Percentiles rank a stretch among this genome's conserved stretches.
Evolutionary conservation across 2,797 vertebrate genomes (phyloP).

Genomic region (Crenichthys baileyi): DNA sequence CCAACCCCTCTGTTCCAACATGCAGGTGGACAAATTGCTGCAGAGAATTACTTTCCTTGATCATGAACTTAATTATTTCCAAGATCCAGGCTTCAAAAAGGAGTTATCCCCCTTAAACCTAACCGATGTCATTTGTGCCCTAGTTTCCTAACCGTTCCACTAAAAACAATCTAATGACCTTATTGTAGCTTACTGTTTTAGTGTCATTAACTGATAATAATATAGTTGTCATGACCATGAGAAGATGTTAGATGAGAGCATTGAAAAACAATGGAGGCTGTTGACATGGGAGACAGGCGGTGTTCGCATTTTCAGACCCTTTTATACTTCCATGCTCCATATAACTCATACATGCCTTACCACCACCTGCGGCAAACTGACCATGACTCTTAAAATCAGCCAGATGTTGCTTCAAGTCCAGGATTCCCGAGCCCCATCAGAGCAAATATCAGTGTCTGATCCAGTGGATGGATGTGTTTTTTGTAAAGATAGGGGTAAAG

Average conservation of each 20-base stretch:
- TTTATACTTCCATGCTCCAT: slow-evolving; percentile 72
- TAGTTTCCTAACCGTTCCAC: neutral
- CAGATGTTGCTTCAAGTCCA: slow-evolving; percentile 64
- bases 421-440: slow-evolving; percentile 31
- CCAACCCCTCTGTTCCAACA: slow-evolving; percentile 76
- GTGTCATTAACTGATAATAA: neutral
- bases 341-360: slow-evolving; percentile 67
- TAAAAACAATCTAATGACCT: neutral
- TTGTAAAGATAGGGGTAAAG: neutral
- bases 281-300: neutral
- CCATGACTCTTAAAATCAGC: slow-evolving; percentile 56
- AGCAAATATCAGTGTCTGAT: slow-evolving; percentile 9
- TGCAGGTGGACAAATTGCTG: slow-evolving; percentile 80
- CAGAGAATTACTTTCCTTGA: slow-evolving; percentile 67
- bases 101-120: slow-evolving; percentile 15
- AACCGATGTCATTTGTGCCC: slow-evolving; percentile 14
- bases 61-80: slow-evolving; percentile 62
- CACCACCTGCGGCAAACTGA: slow-evolving; percentile 63
- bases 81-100: slow-evolving; percentile 37
- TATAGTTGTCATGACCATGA: neutral
- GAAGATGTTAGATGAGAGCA: neutral
- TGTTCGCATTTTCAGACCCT: slow-evolving; percentile 66
- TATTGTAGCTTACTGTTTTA: neutral
- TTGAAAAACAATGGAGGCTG: neutral
- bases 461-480: slow-evolving; percentile 1